Evolutionary conservation across 1,140 invertebrate genomes (phyloP), one percentile per base, ranked within the genome.

Genomic region (Chionoecetes opilio): DNA sequence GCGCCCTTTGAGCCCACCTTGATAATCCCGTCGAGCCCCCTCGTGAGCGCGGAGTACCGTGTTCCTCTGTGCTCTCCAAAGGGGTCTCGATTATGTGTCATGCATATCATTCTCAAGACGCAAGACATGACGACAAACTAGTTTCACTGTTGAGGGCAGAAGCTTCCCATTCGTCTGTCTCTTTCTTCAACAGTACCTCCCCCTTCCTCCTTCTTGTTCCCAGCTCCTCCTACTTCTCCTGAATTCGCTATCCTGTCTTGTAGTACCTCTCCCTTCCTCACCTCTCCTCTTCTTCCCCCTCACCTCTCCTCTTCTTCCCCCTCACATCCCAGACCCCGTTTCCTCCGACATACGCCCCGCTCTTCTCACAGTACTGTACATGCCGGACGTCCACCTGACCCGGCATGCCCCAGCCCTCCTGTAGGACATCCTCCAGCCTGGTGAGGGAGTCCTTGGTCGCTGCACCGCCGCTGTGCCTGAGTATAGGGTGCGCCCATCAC

Each of bases 11-110:
- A 75, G 63, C 21, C 63, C 63, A 26, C 63, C 63, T 75, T 26
- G 63, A 75, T 75, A 75, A 75, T 75, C 63, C 63, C 63, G 63
- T 75, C 1, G 63, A 75, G 63, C 63, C 63, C 53, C 63, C 63
- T 75, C 63, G 21, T 75, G 63, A 75, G 63, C 63, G 3, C 63
- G 5, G 63, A 75, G 63, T 5, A 75, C 63, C 63, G n/a, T 8
- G 63, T 26, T 75, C 63, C 63, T 26, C 63, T 75, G 63, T 26
- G 41, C 63, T 75, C 63, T 75, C 63, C 63, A 75, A 26, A 17
- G 63, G 63, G 9, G 8, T 26, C 63, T 26, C 46, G 63, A 75
- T 75, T 75, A 75, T 75, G 63, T 75, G 63, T 75, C 63, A 75
- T 75, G 63, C 63, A 75, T 75, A 26, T 75, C 63, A 75, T 5